Evolutionary conservation across 2,113 vertebrate genomes (phyloP).

Genomic region (Trogon melanurus): DNA sequence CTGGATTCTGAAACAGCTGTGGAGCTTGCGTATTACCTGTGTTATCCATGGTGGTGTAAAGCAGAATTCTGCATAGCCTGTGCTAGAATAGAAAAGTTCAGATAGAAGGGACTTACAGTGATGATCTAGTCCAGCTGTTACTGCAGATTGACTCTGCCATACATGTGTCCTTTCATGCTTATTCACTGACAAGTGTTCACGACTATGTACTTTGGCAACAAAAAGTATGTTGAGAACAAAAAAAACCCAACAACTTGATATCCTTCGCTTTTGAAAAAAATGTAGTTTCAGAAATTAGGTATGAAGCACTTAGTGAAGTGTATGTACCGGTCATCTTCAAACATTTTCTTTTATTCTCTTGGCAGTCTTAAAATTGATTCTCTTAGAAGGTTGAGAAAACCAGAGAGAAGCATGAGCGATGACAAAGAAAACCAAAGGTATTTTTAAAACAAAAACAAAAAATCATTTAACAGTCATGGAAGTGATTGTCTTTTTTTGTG

Average conservation of each 20-base stretch:
- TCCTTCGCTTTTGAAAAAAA: neutral
- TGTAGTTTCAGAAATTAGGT: neutral
- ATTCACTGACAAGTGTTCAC: neutral
- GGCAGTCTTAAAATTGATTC: slow-evolving; percentile 67
- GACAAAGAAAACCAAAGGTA: slow-evolving; percentile 77
- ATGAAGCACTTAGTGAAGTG: neutral
- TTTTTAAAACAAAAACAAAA: neutral
- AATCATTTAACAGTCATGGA: neutral
- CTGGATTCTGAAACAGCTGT: neutral
- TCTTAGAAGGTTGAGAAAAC: slow-evolving; percentile 65
- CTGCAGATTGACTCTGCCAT: neutral
- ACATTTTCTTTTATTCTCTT: slow-evolving; percentile 22
- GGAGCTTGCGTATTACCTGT: neutral
- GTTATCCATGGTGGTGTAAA: neutral
- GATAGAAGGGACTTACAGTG: neutral
- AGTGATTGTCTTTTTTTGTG: neutral
- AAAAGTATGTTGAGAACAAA: neutral
- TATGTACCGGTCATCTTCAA: neutral
- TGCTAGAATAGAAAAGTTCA: neutral
- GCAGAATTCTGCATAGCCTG: neutral
- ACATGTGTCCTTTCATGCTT: neutral
- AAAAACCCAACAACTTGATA: neutral
- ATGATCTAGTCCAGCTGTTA: neutral
- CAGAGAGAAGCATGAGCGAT: slow-evolving; percentile 75
- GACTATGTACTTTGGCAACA: neutral